Percentiles rank a stretch among this genome's conserved stretches.
Evolutionary conservation across 2,797 vertebrate genomes (phyloP).

Genomic region (Zalophus californianus): DNA sequence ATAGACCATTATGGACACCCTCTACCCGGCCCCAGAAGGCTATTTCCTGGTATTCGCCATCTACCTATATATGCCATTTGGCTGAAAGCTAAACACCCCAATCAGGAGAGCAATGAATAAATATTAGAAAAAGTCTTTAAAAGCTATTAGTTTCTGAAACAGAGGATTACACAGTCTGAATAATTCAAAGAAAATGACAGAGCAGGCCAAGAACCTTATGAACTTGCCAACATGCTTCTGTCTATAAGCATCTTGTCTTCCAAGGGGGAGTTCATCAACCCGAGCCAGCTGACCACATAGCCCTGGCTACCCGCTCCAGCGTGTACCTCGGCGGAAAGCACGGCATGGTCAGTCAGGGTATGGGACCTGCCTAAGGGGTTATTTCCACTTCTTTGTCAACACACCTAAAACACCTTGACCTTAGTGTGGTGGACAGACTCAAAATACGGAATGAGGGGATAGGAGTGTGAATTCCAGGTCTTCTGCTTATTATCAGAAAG

Average conservation of each 20-base stretch:
- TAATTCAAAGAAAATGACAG: conserved; percentile 38
- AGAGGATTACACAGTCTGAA: not conserved
- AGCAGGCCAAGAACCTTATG: not conserved
- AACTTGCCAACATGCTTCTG: not conserved
- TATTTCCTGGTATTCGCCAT: not conserved
- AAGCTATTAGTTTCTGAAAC: conserved; percentile 35
- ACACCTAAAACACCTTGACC: not conserved
- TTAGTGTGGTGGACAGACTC: not conserved
- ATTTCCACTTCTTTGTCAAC: not conserved
- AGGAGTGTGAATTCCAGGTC: not conserved
- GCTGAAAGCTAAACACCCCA: conserved; percentile 26
- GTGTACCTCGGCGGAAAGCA: too few relatives aligned
- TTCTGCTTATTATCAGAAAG: conserved; percentile 35
- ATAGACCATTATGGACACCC: not conserved
- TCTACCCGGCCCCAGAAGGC: not conserved
- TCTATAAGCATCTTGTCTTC: not conserved
- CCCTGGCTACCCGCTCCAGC: accelerated
- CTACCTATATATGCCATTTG: not conserved
- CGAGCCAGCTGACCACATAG: not conserved
- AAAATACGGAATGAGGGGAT: not conserved
- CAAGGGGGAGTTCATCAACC: not conserved
- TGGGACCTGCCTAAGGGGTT: not conserved
- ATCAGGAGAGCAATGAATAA: not conserved
- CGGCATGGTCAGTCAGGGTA: not conserved
- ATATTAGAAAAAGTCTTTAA: not conserved